phyloP scores from a whole-genome alignment of 2,113 vertebrate genomes.

The Pituophis catenifer region DNA sequence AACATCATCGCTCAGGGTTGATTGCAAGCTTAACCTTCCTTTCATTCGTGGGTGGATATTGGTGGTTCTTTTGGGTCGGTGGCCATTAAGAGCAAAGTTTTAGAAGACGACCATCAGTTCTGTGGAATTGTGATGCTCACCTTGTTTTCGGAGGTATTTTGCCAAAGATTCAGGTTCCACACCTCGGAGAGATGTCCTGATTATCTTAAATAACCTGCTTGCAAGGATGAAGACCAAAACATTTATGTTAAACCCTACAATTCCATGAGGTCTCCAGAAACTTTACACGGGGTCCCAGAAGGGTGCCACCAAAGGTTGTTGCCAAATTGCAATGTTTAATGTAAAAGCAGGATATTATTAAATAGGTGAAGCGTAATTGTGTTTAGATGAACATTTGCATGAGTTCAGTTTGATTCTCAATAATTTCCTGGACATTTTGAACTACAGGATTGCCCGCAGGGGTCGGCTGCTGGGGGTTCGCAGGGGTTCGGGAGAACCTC shows the following conservation, averaged over 20 bases:
- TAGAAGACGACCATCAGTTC: slow-evolving; percentile 19
- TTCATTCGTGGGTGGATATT: slow-evolving; percentile 34
- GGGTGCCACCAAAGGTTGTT: not conserved
- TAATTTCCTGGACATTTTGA: not conserved
- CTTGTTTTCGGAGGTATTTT: not conserved
- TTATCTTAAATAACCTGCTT: not conserved
- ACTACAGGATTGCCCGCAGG: not conserved
- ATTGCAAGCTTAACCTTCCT: slow-evolving; percentile 45
- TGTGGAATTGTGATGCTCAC: not conserved
- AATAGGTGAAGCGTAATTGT: not conserved
- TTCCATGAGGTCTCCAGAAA: not conserved
- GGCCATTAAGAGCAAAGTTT: slow-evolving; percentile 34
- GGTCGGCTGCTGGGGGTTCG: too few species aligned
- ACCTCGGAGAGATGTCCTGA: not conserved
- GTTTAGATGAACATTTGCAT: not conserved
- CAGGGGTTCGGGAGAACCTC: too few species aligned
- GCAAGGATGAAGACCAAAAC: not conserved
- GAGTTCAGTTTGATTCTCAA: not conserved
- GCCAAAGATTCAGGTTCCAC: not conserved
- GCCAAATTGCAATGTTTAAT: not conserved
- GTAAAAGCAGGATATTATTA: not conserved
- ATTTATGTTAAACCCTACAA: not conserved
- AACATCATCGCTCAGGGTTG: slow-evolving; percentile 32
- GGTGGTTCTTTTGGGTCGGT: slow-evolving; percentile 51
- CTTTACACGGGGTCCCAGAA: not conserved